Evolutionary conservation across 2,888 invertebrate species (phyloP), one percentile per base, ranked within the genome.

Genomic region (Ophion costatus): DNA sequence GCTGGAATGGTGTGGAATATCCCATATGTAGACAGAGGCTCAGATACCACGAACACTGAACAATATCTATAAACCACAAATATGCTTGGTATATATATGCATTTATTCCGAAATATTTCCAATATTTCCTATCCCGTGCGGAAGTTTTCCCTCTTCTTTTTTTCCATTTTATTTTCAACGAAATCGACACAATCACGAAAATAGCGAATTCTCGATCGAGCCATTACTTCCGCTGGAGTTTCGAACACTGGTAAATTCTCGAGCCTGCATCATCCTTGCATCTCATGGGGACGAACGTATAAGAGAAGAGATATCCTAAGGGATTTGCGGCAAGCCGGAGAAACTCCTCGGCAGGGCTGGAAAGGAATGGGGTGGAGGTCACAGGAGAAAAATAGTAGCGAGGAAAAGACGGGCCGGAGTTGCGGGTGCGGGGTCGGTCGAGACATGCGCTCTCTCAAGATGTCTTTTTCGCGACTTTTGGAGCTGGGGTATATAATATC

Each of bases 401-500:
- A 63, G 10, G 1, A 45, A 56, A 51, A 73, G 70, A 51, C 51
- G 22, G 20, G 9, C 1, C 9, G 10, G 59, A 9, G 20, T 20
- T 22, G 7, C n/a, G 51, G 29, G 51, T 56, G 45, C 6, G 4
- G 45, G 38, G 24, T 61, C 56, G 71, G 70, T 33, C 33, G 61
- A 67, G 76, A 78, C 61, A 51, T 64, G 71, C 61, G 73, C 67
- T 70, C 69, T 61, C 38, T 22, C 61, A 63, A 33, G 45, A 22
- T 57, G 71, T 80, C 69, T 64, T 73, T 79, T 64, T 69, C 64
- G 78, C 24, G 66, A 61, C 61, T 69, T 14, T 29, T 76, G 71
- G 24, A 61, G 45, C 57, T 76, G 71, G 67, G 82, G 71, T 51
- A 63, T 82, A 87, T 85, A 85, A 82, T 87, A 80, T 87, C 86